These are phyloP conservation scores for Hyles vespertilio DNA, from an alignment of 1,140 invertebrate species.

Conservation along the genomic window DNA sequence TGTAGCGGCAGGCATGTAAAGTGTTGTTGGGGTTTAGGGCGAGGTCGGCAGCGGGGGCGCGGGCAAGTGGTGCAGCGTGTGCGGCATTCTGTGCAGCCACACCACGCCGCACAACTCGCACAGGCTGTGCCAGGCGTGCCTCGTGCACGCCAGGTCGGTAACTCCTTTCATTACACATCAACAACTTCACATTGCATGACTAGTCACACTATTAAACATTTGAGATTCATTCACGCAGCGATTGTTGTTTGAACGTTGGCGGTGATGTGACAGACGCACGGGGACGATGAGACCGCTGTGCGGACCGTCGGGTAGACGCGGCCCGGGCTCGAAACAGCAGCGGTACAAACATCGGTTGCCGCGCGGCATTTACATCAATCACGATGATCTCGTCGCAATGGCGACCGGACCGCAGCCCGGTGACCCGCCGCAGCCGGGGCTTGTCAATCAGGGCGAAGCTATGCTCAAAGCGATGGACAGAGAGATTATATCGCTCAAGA, in stretches of 20 bases:
- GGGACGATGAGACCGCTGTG: constrained; percentile 84
- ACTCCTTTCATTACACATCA: constrained; percentile 14
- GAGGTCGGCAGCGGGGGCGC: constrained; percentile 61
- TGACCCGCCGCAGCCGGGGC: constrained; percentile 60
- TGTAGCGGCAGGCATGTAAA: constrained; percentile 49
- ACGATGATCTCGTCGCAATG: constrained; percentile 94
- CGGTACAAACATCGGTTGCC: constrained; percentile 94
- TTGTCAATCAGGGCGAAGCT: constrained; percentile 84
- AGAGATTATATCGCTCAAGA: constrained; percentile 94
- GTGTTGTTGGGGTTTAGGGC: constrained; percentile 70
- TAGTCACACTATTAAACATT: neutral
- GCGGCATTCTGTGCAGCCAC: constrained; percentile 73
- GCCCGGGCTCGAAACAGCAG: constrained; percentile 78
- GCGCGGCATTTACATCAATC: constrained; percentile 97
- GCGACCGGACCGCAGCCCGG: constrained; percentile 81
- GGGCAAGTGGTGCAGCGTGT: constrained; percentile 70
- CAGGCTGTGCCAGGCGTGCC: constrained; percentile 75
- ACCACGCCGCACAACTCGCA: constrained; percentile 73
- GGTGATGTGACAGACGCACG: constrained; percentile 80
- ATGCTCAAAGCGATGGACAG: constrained; percentile 94
- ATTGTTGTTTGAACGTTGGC: constrained; percentile 49
- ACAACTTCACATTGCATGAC: constrained; percentile 9
- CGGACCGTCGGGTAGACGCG: constrained; percentile 77
- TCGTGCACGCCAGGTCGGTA: constrained; percentile 77
- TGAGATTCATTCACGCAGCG: constrained; percentile 10